Evolutionary conservation across 1,140 invertebrate species (phyloP).

Genomic region (Drosophila truncata): DNA sequence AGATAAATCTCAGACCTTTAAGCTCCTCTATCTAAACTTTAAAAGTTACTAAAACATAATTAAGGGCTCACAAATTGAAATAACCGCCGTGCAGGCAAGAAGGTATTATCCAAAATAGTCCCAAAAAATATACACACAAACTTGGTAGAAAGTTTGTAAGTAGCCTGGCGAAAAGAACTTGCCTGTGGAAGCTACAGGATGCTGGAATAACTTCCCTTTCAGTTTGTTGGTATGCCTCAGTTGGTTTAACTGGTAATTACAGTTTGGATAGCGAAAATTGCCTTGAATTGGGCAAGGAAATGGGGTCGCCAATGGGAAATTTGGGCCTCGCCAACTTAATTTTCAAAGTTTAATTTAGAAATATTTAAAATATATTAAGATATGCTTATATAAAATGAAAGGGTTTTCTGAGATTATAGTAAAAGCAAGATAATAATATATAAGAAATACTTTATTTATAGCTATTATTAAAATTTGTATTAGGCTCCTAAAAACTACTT

Average conservation of each 20-base stretch:
- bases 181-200: conserved; percentile 14
- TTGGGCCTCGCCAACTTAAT: conserved; percentile 4
- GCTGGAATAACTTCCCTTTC: conserved; percentile 32
- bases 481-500: too few relatives aligned
- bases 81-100: conserved; percentile 17
- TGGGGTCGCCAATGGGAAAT: background rate
- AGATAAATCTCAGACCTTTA: background rate
- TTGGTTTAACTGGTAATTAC: conserved; percentile 44
- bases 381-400: background rate
- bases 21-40: background rate
- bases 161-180: conserved; percentile 27
- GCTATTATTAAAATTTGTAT: too few relatives aligned
- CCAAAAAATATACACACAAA: conserved; percentile 32
- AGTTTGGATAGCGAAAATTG: conserved; percentile 29
- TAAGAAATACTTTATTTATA: background rate
- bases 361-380: background rate
- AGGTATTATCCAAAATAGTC: conserved; percentile 25
- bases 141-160: conserved; percentile 30
- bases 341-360: background rate
- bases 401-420: too few relatives aligned
- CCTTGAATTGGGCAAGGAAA: conserved; percentile 19
- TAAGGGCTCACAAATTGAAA: conserved; percentile 24
- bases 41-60: background rate
- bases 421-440: background rate
- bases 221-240: conserved; percentile 25